Percentiles rank a stretch among this genome's conserved stretches.
Conservation (phyloP, 2,888 invertebrate genomes). For the Ectemnius continuus region DNA sequence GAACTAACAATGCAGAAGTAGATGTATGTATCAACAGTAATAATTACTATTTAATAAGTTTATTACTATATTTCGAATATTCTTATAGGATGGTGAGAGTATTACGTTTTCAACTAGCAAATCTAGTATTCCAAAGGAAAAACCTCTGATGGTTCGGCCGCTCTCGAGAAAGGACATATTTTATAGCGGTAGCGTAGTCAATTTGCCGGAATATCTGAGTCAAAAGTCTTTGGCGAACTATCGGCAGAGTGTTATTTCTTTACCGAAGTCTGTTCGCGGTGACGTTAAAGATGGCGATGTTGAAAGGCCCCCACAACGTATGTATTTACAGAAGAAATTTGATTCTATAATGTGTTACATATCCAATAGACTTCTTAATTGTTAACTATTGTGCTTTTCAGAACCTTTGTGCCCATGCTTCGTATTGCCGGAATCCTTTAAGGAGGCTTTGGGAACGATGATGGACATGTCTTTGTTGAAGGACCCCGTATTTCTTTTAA, state of each 20-base stretch:
- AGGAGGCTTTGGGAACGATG: conserved; percentile 92
- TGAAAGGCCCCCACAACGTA: conserved; percentile 84
- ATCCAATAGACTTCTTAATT: no score
- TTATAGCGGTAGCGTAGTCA: conserved; percentile 96
- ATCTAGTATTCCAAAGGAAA: conserved; percentile 78
- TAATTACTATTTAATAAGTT: neutral
- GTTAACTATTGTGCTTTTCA: conserved; percentile 70
- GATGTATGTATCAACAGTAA: conserved; percentile 74
- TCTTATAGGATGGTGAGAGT: conserved; percentile 82
- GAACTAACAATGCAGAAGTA: conserved; percentile 81
- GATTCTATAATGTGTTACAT: no score
- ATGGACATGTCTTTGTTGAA: conserved; percentile 92
- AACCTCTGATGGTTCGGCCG: conserved; percentile 89
- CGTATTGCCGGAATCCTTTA: conserved; percentile 88
- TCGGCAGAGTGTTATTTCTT: conserved; percentile 93
- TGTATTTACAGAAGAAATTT: conserved; percentile 69
- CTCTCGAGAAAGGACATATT: conserved; percentile 97
- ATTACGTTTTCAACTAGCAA: conserved; percentile 82
- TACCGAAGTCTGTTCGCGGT: conserved; percentile 84
- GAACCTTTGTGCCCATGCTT: conserved; percentile 90
- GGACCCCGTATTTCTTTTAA: conserved; percentile 93
- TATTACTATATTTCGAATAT: neutral
- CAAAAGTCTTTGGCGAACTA: conserved; percentile 94
- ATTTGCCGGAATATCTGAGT: conserved; percentile 95
- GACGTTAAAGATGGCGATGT: conserved; percentile 83